A percentile compares a stretch with the other conserved stretches of the same genome.
Evolutionary conservation across 2,888 invertebrate genomes (phyloP).

Genomic region (Girardia tigrina): DNA sequence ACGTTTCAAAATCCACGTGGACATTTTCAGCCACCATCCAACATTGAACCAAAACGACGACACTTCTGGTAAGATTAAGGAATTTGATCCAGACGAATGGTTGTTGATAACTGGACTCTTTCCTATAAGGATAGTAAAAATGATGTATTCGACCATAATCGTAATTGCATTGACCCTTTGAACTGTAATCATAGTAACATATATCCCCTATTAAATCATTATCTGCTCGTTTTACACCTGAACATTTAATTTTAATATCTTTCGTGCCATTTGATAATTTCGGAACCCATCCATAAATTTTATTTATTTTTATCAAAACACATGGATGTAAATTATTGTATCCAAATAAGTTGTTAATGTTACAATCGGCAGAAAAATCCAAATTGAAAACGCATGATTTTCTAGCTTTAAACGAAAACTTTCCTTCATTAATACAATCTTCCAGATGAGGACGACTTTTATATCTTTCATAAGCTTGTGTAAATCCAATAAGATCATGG

Average conservation of each 20-base stretch:
- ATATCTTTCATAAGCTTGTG: neutral
- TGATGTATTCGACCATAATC: neutral
- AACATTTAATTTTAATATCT: slow-evolving; percentile 7
- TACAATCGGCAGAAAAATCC: neutral
- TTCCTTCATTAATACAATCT: neutral
- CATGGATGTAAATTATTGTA: neutral
- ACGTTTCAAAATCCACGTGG: neutral
- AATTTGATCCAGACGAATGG: neutral
- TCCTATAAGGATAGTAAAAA: neutral
- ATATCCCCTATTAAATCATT: neutral
- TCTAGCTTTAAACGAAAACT: neutral
- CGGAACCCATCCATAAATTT: neutral
- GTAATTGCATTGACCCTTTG: neutral
- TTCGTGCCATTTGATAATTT: neutral
- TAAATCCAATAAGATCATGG: neutral
- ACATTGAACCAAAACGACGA: neutral
- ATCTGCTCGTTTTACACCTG: neutral
- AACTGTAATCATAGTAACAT: neutral
- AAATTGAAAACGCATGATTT: neutral
- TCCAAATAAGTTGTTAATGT: neutral
- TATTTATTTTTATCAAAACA: slow-evolving; percentile 5
- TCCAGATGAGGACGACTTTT: neutral
- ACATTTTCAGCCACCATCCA: slow-evolving; percentile 5
- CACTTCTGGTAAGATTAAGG: neutral
- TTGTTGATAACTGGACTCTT: neutral